These are phyloP conservation scores for Bos javanicus DNA, from an alignment of 2,113 vertebrate genomes.

Conservation along the genomic window DNA sequence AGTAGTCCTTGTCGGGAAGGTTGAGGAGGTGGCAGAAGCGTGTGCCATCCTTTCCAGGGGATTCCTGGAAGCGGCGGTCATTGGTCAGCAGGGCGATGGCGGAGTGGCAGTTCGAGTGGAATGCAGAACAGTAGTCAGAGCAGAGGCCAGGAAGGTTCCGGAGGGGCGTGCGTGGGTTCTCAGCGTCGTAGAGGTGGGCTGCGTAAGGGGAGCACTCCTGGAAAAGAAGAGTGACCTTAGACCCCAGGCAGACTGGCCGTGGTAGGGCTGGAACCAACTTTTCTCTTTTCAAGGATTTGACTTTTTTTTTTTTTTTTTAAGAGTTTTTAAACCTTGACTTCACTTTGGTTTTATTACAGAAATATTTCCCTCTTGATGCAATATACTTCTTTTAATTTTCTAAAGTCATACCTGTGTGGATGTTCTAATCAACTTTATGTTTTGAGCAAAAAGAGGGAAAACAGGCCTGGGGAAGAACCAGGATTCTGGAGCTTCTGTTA, in stretches of 20 bases:
- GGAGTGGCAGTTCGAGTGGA: slow-evolving; percentile 81
- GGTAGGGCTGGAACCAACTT: accelerated
- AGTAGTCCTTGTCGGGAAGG: slow-evolving; percentile 86
- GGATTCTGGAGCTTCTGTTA: background rate
- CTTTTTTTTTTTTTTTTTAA: background rate
- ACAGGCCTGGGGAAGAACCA: background rate
- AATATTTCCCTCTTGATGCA: background rate
- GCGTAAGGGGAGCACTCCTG: slow-evolving; percentile 91
- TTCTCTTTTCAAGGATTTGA: background rate
- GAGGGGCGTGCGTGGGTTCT: slow-evolving; percentile 84
- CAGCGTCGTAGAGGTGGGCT: slow-evolving; percentile 87
- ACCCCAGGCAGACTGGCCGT: background rate
- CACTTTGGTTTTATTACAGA: background rate
- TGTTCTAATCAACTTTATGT: background rate
- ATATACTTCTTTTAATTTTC: background rate
- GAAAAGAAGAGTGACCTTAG: background rate
- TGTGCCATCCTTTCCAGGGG: slow-evolving; percentile 57
- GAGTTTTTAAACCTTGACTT: background rate
- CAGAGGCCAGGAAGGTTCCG: slow-evolving; percentile 87
- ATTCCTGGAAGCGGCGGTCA: slow-evolving; percentile 70
- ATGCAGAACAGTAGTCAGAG: slow-evolving; percentile 83
- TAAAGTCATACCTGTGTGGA: background rate
- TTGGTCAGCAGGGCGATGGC: slow-evolving; percentile 81
- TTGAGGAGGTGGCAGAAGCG: slow-evolving; percentile 84
- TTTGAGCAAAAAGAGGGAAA: background rate